Evolutionary conservation across 2,113 vertebrate species (phyloP), one percentile per base, ranked within the genome.

Genomic region (Grammomys surdaster): DNA sequence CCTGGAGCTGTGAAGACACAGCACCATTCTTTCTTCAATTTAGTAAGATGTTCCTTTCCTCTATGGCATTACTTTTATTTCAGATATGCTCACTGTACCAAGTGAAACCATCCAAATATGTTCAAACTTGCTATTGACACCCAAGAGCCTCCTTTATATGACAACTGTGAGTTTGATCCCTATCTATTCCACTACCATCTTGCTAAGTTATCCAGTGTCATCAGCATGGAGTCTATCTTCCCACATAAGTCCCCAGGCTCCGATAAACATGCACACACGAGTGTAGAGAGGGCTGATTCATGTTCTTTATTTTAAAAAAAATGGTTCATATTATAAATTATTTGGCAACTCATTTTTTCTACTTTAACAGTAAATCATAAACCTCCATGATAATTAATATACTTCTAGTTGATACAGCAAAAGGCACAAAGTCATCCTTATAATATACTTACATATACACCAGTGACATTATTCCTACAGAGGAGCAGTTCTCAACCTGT

Each of bases 271-370:
- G 92, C 46, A n/a, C 43, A 86, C 1, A 9, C 56, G 69, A 58
- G 10, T 75, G 43, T 14, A 89, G 22, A 77, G 33, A 26, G 24
- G 12, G 13, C 43, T 92, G 54, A 90, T 31, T 90, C 77, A 36
- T 82, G 54, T 51, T 82, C 51, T 75, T 85, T 75, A 77, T 65
- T 73, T 75, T 51, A 82, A 76, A 14, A 14, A 85, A 78, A 28
- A 26, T 93, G 16, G 26, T 87, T 60, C 33, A 76, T 54, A 43
- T 70, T 87, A 88, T 82, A 93, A 88, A 91, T 88, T 65, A 82
- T 9, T 84, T 54, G 60, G 33, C 40, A 95, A 84, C 46, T 88
- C 40, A 10, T 58, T 40, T 63, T 91, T 76, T 90, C 46, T 70
- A 78, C 40, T 43, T 88, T 91, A 77, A 87, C 17, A 92, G 88